These are phyloP conservation scores for Pterobdella sp. DNA, from an alignment of 2,888 invertebrate genomes.

Conservation along the genomic window DNA sequence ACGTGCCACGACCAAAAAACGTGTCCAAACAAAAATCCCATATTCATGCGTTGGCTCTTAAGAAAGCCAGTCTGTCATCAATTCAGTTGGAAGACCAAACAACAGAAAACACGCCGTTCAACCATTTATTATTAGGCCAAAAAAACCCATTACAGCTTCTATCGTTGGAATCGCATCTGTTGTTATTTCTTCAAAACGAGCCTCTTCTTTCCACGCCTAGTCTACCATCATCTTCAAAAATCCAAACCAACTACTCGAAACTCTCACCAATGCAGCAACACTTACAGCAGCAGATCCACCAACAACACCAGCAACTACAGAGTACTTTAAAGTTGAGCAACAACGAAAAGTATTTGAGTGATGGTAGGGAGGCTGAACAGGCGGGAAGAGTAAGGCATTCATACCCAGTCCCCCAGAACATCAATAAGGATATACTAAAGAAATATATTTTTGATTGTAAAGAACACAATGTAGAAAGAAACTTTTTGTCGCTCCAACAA, in stretches of 20 bases:
- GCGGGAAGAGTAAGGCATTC: not conserved
- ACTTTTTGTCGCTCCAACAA: slow-evolving; percentile 10
- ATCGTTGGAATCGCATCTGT: not conserved
- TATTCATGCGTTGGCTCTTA: not conserved
- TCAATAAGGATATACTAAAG: not conserved
- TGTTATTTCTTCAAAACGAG: not conserved
- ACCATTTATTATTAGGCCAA: not conserved
- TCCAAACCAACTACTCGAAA: not conserved
- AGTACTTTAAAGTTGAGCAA: too few relatives aligned
- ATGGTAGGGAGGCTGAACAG: too few relatives aligned
- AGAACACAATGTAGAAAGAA: not conserved
- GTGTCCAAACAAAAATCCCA: not conserved
- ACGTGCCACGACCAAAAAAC: not conserved
- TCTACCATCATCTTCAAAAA: not conserved
- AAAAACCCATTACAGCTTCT: not conserved
- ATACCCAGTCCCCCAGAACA: too few relatives aligned
- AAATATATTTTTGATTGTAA: not conserved
- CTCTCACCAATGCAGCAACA: slow-evolving; percentile 4
- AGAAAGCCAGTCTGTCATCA: not conserved
- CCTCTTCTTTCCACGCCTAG: not conserved
- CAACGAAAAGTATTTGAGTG: too few relatives aligned
- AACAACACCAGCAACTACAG: slow-evolving; percentile 17
- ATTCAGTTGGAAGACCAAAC: not conserved
- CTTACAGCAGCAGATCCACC: not conserved
- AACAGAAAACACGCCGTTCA: not conserved